Percentiles rank a stretch among this genome's conserved stretches.
Evolutionary conservation across 2,113 vertebrate species (phyloP).

Genomic region (Pelmatolapia mariae): DNA sequence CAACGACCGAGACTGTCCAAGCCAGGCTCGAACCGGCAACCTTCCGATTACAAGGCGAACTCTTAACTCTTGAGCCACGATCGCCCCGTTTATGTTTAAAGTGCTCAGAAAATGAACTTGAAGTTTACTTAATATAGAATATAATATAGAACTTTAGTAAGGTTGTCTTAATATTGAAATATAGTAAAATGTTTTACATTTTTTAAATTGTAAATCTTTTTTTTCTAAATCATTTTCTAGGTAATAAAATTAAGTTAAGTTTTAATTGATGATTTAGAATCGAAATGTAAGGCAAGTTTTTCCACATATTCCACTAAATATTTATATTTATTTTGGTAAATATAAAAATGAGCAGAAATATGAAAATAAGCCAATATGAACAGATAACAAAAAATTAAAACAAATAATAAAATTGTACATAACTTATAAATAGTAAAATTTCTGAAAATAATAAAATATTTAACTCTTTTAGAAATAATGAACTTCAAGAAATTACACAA

Average conservation of each 20-base stretch:
- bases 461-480: not conserved
- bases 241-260: not conserved
- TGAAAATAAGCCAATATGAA: not conserved
- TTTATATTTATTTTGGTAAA: not conserved
- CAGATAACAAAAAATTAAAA: not conserved
- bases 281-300: not conserved
- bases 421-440: not conserved
- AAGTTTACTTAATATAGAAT: not conserved
- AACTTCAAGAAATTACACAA: not conserved
- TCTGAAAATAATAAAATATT: not conserved
- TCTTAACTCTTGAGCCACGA: too few relatives aligned
- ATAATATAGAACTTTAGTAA: not conserved
- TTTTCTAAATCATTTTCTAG: not conserved
- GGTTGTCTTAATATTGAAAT: not conserved
- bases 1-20: too few relatives aligned
- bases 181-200: not conserved
- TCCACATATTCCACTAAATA: not conserved
- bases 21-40: too few relatives aligned
- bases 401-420: not conserved
- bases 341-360: not conserved
- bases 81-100: too few relatives aligned
- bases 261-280: not conserved
- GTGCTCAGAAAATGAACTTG: not conserved
- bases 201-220: not conserved
- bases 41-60: too few relatives aligned